Evolutionary conservation across 2,113 vertebrate species (phyloP), one percentile per base, ranked within the genome.

Genomic region (Sula dactylatra): DNA sequence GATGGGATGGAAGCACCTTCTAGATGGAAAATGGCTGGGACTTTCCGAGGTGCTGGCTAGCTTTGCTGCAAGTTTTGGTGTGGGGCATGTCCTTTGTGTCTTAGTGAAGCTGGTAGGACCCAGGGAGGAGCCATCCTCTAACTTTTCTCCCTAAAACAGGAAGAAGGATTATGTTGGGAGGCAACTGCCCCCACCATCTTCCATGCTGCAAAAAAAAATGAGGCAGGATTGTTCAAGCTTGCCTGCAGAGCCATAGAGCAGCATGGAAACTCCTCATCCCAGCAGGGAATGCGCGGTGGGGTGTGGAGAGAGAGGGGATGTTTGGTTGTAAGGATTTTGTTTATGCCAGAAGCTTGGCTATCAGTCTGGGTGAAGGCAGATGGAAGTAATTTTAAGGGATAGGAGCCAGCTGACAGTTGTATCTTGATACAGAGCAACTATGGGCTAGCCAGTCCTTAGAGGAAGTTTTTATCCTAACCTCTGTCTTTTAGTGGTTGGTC

Each of bases 351-450:
- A 93, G 83, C 77, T 76, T 82, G 73, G 52, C 84, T 87, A 14
- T 74, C 7, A 11, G 66, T 74, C 34, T 82, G 91, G 72, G 56
- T 6, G 29, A 91, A 91, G 86, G 78, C 94, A 96, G 89, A 93
- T 96, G 95, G 94, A 97, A 96, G 73, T 87, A 84, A 95, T 95
- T 96, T 89, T 12, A 71, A 93, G 73, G 86, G 61, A 56, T 34
- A n/a, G 49, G 55, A 96, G 91, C 86, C 93, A 95, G 86, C 93
- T 85, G 82, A 93, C 21, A 24, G 66, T 77, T 83, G 52, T 17
- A 40, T 93, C 66, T 82, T 72, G 62, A 25, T 76, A 82, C 77
- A 67, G 82, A 88, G 6, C 15, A 62, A 17, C 74, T 29, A 10
- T 54, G 54, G 78, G 58, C 0, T 13, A 61, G 47, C 24, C 78